Base-by-base conservation (phyloP, 2,888 invertebrate species). In the Danaus chrysippus region DNA sequence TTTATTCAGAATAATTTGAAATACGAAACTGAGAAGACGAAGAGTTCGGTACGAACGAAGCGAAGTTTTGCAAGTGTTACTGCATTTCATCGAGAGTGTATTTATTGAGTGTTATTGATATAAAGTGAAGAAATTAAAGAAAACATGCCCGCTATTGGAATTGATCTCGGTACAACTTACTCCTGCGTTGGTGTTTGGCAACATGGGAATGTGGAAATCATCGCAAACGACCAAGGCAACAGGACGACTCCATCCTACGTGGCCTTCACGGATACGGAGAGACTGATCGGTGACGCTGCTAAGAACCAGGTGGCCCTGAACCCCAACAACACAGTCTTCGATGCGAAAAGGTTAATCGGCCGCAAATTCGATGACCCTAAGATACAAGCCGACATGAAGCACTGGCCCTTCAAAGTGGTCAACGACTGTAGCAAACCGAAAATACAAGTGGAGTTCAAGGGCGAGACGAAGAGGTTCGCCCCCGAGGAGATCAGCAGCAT, bases 291-390 rank as follows among this genome's bases (percentile, higher is more conserved):
- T 57, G 94, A 94, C 79, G 93, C 94, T 9, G 94, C 94, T 57
- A 94, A 94, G 82, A 94, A 94, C 84, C 93, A 94, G 83, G 94
- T 94, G 56, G 94, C 93, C 49, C 91, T 94, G 89, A 95, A 95
- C 83, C 95, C 95, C 53, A 91, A 76, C 77, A 95, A 95, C 89
- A 95, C 95, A 0, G 93, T 94, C 42, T 94, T 94, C 81, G 93
- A 94, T 77, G 94, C 96, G 15, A 96, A 96, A 75, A 92, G 97
- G 69, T 90, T 97, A 65, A 96, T 97, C 77, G 97, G 97, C 86
- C 91, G 95, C 62, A 93, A 92, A 67, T 95, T 92, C 82, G 93
- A 94, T 69, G 96, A 96, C 76, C 79, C 91, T 0, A 93, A 94
- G 72, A 95, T 96, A 52, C 95, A 96, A 76, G 91, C 92, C 42